phyloP scores from a whole-genome alignment of 2,888 invertebrate species.

The Plebejus anna region DNA sequence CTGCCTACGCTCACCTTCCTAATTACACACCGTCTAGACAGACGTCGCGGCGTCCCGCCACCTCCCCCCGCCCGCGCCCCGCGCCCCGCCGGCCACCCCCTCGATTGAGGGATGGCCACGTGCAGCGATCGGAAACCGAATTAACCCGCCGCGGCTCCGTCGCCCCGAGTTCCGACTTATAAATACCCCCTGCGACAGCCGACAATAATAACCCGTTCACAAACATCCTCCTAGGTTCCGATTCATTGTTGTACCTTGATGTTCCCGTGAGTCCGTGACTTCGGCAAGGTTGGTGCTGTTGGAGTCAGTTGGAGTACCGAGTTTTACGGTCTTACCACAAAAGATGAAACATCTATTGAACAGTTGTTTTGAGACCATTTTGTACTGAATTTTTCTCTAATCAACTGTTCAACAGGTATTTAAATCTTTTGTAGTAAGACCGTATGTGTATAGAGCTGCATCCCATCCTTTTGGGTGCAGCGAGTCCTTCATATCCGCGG shows the following conservation, averaged over 20 bases:
- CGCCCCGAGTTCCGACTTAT: conserved; percentile 4
- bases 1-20: conserved; percentile 73
- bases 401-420: too few relatives aligned
- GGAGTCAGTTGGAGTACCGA: too few relatives aligned
- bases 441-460: too few relatives aligned
- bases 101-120: conserved; percentile 42
- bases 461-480: too few relatives aligned
- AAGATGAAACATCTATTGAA: too few relatives aligned
- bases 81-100: conserved; percentile 42
- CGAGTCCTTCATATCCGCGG: too few relatives aligned
- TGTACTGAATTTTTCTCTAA: too few relatives aligned
- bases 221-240: not conserved
- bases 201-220: not conserved
- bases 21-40: conserved; percentile 73
- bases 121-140: conserved; percentile 32
- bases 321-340: not conserved
- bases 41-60: conserved; percentile 53
- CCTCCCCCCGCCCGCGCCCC: conserved; percentile 51
- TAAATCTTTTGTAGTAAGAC: too few relatives aligned
- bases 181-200: conserved; percentile 1
- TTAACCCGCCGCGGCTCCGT: conserved; percentile 34
- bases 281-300: too few relatives aligned
- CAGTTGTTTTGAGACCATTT: too few relatives aligned
- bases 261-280: not conserved
- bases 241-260: not conserved